Evolutionary conservation across 2,888 invertebrate species (phyloP).

Genomic region (Scaptomyza flava): DNA sequence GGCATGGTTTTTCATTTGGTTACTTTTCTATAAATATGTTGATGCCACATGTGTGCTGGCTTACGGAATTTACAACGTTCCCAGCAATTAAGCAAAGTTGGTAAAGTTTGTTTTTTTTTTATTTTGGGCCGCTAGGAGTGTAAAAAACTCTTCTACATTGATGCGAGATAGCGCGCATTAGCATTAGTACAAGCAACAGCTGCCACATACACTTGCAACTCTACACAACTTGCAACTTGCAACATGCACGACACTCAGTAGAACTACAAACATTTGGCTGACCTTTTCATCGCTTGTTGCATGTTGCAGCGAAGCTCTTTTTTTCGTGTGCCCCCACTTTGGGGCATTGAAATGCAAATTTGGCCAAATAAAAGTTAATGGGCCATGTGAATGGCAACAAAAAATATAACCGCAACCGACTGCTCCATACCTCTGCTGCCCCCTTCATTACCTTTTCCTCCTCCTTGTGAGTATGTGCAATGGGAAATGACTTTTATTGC

Average conservation of each 20-base stretch:
- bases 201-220: conserved; percentile 51
- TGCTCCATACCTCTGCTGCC: background rate
- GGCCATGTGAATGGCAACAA: conserved; percentile 77
- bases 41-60: conserved; percentile 22
- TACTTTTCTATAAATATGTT: conserved; percentile 42
- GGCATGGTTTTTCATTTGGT: background rate
- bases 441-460: background rate
- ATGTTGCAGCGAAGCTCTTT: conserved; percentile 39
- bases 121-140: conserved; percentile 42
- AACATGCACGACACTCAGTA: conserved; percentile 67
- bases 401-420: conserved; percentile 39
- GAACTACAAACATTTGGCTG: conserved; percentile 78
- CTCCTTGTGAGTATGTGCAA: conserved; percentile 46
- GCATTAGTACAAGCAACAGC: conserved; percentile 43
- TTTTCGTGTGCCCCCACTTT: conserved; percentile 56
- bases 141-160: conserved; percentile 65
- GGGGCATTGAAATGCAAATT: conserved; percentile 80
- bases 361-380: conserved; percentile 80
- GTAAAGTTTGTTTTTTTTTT: conserved; percentile 57
- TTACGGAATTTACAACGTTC: conserved; percentile 74
- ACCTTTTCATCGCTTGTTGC: conserved; percentile 74
- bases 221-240: conserved; percentile 62
- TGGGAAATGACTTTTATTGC: conserved; percentile 73
- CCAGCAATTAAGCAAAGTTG: conserved; percentile 77
- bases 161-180: conserved; percentile 49